phyloP scores from a whole-genome alignment of 2,888 invertebrate genomes.

The Chironomus tentans region DNA sequence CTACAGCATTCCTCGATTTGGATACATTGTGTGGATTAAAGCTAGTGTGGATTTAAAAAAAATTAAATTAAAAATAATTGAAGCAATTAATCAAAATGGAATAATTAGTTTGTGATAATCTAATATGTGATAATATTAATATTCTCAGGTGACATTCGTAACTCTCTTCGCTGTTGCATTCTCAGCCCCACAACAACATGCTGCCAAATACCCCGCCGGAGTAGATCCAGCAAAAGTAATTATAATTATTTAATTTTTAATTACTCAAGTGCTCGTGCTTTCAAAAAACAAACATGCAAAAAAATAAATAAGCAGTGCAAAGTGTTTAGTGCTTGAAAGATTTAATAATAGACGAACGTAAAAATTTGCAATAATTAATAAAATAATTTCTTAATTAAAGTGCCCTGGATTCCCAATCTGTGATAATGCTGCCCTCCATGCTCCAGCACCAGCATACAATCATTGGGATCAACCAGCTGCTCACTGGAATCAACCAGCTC shows the following conservation, averaged over 20 bases:
- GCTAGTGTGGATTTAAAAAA: background rate
- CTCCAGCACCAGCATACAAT: slow-evolving; percentile 28
- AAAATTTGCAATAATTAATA: too few relatives aligned
- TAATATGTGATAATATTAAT: too few relatives aligned
- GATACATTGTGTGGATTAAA: slow-evolving; percentile 1
- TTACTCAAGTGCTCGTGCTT: too few relatives aligned
- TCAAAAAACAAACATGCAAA: too few relatives aligned
- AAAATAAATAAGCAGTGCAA: too few relatives aligned
- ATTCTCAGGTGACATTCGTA: slow-evolving; percentile 3
- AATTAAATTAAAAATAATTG: background rate
- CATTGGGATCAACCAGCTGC: slow-evolving; percentile 33
- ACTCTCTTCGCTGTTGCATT: slow-evolving; percentile 33
- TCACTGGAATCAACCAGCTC: slow-evolving; percentile 11
- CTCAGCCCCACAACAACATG: slow-evolving; percentile 40
- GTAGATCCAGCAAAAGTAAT: slow-evolving; percentile 41
- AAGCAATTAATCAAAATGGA: background rate
- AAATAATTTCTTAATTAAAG: too few relatives aligned
- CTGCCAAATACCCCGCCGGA: slow-evolving; percentile 44
- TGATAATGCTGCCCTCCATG: slow-evolving; percentile 43
- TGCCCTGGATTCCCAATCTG: slow-evolving; percentile 47
- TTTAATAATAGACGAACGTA: too few relatives aligned
- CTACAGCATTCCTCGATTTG: background rate
- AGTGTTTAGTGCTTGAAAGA: too few relatives aligned
- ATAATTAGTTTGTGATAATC: too few relatives aligned
- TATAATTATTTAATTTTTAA: too few relatives aligned